Evolutionary conservation across 2,888 invertebrate species (phyloP).

Genomic region (Phortica okadai): DNA sequence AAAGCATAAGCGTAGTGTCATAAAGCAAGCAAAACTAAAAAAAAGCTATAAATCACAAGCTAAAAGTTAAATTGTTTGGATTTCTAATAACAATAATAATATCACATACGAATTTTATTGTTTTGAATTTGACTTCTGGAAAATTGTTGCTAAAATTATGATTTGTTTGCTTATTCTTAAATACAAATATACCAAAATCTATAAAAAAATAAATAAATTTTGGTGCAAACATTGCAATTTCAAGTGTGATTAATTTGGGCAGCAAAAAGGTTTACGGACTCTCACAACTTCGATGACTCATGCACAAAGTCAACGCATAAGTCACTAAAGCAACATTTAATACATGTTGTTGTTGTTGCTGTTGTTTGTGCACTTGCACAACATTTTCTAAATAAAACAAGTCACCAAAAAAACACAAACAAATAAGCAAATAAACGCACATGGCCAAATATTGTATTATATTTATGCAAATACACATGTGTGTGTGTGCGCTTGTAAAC

Average conservation of each 20-base stretch:
- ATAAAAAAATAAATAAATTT: no score
- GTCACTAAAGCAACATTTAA: not conserved
- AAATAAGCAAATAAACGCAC: conserved; percentile 1
- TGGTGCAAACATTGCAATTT: not conserved
- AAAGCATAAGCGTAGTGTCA: no score
- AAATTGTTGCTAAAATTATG: no score
- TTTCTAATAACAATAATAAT: no score
- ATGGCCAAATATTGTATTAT: conserved; percentile 25
- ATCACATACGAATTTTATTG: no score
- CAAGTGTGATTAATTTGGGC: not conserved
- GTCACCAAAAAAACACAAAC: not conserved
- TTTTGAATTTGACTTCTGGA: no score
- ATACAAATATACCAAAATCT: no score
- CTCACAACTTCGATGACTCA: not conserved
- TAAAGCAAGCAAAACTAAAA: no score
- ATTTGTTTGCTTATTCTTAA: no score
- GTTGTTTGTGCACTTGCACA: not conserved
- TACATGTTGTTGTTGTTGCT: not conserved
- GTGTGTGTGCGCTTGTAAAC: conserved; percentile 50
- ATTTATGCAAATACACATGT: conserved; percentile 55
- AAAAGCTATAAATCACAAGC: no score
- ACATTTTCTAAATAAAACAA: not conserved
- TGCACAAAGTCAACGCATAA: not conserved
- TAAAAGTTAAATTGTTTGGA: no score
- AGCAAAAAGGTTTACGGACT: not conserved